Evolutionary conservation across 2,797 vertebrate species (phyloP).

Genomic region (Neomorphus geoffroyi): DNA sequence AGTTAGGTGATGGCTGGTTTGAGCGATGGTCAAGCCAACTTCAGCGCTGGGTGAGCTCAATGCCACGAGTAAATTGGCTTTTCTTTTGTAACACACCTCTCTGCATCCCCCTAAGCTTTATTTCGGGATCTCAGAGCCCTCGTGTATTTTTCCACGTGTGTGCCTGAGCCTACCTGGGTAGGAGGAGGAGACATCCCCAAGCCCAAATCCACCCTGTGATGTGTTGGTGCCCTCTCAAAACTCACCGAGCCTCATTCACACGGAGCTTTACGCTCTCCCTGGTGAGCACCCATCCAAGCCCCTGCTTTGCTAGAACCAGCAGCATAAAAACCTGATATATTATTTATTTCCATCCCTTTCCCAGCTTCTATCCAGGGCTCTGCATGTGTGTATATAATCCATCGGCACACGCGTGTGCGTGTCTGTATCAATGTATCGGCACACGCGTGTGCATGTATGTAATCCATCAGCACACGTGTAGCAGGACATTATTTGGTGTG

Average conservation of each 20-base stretch:
- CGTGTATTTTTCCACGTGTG: fast-evolving
- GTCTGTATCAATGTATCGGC: no score
- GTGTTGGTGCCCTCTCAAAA: neutral
- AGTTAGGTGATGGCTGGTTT: fast-evolving
- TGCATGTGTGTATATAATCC: fast-evolving
- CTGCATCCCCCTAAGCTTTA: neutral
- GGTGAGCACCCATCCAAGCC: fast-evolving
- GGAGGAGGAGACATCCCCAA: neutral
- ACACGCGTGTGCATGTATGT: no score
- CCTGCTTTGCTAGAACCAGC: neutral
- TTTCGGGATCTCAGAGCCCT: neutral
- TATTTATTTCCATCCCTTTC: neutral
- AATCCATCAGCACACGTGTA: no score
- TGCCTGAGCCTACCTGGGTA: neutral
- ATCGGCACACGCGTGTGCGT: neutral
- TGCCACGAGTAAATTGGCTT: neutral
- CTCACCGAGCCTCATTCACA: fast-evolving
- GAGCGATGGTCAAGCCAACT: neutral
- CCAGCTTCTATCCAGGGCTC: neutral
- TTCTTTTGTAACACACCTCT: neutral
- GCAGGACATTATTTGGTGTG: fast-evolving
- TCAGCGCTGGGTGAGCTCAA: neutral
- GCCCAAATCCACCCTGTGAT: neutral
- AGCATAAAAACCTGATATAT: fast-evolving
- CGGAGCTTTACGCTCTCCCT: neutral